Base-by-base conservation (phyloP, 2,113 vertebrate species). In the Myxocyprinus asiaticus region DNA sequence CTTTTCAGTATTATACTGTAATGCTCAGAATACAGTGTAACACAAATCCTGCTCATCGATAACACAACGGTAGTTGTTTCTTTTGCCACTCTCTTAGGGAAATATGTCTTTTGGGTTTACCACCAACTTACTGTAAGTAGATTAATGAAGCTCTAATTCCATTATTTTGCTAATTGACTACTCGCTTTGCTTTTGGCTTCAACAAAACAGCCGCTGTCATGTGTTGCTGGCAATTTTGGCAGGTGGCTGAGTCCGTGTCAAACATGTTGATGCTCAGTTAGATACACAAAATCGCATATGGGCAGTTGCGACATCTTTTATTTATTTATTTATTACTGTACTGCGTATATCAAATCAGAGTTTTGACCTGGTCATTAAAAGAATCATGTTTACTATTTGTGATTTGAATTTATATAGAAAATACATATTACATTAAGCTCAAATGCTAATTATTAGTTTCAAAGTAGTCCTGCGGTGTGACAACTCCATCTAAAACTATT, bases 131-230 rank as follows among this genome's bases (percentile, higher is more conserved):
- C 68, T n/a, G n/a, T n/a, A n/a, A 82, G 59, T 78, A 65, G 67
- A 79, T 77, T 73, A 70, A 82, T 77, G 64, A 79, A 82, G 61
- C 67, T 77, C 73, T 67, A 74, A 79, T 82, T 78, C 55, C 58
- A 63, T 65, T 63, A 68, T 12, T 67, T 66, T 82, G 65, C 69
- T 82, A 79, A 82, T 82, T 82, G 78, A 61, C 76, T 74, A 67
- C 79, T 69, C 47, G 5, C 66, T 61, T 66, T 66, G n/a, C 79
- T 10, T 69, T 73, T 63, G 74, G 47, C 33, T 83, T 76, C 17
- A 44, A 72, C 65, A 70, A 22, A 78, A 79, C 42, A 65, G 56
- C 56, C 74, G 61, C 71, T 67, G 76, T 73, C 68, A 68, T 64
- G 51, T 71, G 68, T 56, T 71, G 68, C 55, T 3, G 17, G n/a